Evolutionary conservation across 92 coral and sea anemone genomes (phyloP).

Genomic region (Hydrozoanthus gracilis): DNA sequence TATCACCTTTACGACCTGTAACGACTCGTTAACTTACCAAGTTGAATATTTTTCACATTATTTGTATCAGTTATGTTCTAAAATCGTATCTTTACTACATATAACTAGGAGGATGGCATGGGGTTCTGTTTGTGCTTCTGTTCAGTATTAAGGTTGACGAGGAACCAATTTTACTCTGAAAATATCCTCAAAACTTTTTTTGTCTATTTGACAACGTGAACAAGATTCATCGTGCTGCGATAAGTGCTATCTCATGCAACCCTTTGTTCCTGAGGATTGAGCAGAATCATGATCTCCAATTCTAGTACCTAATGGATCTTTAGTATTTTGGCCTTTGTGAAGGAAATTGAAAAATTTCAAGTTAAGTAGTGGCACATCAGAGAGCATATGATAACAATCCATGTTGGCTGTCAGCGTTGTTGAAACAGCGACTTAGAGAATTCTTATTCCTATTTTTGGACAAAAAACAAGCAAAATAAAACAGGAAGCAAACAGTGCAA

Average conservation of each 20-base stretch:
- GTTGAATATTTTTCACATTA: too few relatives aligned
- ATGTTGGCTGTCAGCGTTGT: background rate
- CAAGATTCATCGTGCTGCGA: background rate
- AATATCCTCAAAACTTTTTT: background rate
- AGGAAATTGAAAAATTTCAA: constrained; percentile 48
- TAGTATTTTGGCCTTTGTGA: constrained; percentile 41
- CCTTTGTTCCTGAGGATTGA: background rate
- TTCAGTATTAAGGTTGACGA: too few relatives aligned
- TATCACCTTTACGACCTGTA: background rate
- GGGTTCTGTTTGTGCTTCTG: background rate
- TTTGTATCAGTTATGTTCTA: too few relatives aligned
- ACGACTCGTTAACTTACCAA: background rate
- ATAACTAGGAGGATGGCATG: background rate
- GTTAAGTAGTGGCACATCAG: constrained; percentile 8
- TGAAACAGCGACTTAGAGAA: background rate
- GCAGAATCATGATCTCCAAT: background rate
- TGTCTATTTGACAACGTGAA: too few relatives aligned
- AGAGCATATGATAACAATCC: background rate
- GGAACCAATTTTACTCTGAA: background rate
- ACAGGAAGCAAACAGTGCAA: constrained; percentile 20
- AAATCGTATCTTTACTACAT: too few relatives aligned
- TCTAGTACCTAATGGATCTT: constrained; percentile 22
- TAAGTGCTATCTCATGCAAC: too few relatives aligned
- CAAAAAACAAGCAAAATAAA: constrained; percentile 4
- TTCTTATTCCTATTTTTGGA: background rate